Evolutionary conservation across 2,888 invertebrate species (phyloP).

Genomic region (Noctua comes): DNA sequence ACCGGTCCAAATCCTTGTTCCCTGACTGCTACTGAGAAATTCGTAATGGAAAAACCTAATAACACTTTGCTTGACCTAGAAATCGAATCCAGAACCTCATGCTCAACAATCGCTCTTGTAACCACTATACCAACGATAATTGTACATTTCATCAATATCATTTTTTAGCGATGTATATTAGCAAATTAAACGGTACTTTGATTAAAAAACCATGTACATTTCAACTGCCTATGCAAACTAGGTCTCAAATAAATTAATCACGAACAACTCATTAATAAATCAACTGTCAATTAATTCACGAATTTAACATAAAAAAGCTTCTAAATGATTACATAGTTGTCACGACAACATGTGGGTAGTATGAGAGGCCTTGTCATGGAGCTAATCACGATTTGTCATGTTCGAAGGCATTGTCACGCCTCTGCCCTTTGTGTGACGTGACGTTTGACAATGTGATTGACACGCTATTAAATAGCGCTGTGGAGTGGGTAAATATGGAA

Average conservation of each 20-base stretch:
- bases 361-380: constrained; percentile 57
- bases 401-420: constrained; percentile 61
- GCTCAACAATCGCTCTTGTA: background rate
- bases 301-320: constrained; percentile 44
- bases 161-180: background rate
- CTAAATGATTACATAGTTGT: constrained; percentile 47
- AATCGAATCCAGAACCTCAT: background rate
- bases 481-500: constrained; percentile 22
- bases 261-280: constrained; percentile 12
- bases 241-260: constrained; percentile 16
- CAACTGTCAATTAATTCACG: constrained; percentile 45
- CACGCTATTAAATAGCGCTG: constrained; percentile 50
- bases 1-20: background rate
- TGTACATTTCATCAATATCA: background rate
- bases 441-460: constrained; percentile 62
- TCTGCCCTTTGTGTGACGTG: constrained; percentile 58
- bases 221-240: background rate
- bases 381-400: constrained; percentile 66
- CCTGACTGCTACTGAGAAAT: background rate
- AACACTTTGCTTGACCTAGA: background rate
- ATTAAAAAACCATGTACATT: background rate
- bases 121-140: background rate
- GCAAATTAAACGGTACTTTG: background rate
- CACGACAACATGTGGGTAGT: constrained; percentile 60
- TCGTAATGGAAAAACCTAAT: background rate